Base-by-base conservation (phyloP, 2,797 vertebrate species). In the Taeniopygia guttata region DNA sequence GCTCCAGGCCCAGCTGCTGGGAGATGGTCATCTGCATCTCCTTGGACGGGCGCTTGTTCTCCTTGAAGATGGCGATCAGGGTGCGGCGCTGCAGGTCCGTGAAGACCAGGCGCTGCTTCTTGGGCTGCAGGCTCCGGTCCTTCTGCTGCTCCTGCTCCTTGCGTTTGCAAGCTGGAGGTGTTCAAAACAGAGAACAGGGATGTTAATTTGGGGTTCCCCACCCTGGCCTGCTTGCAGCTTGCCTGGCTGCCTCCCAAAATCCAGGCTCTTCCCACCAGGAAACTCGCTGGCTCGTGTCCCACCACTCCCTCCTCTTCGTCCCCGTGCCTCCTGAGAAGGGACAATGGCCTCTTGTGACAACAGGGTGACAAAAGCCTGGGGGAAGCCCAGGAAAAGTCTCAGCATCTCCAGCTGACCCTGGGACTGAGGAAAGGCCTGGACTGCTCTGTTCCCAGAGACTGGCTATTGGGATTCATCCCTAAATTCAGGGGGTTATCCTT, bases 1-100 rank as follows among this genome's bases (percentile, higher is more conserved):
- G 99, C 98, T 99, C 99, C 97, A 99, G 96, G 95, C 99, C 99
- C 42, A 99, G 98, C 97, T 99, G 99, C 97, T 99, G 99, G 1
- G 99, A 99, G 97, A 99, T 99, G 98, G 99, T 99, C 94, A 99
- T 98, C 98, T 99, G 99, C 99, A 99, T 99, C 96, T 99, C 99
- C 84, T 99, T 99, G 95, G 99, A 99, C 4, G 99, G 99, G 38
- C 99, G 98, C 98, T 99, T 99, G 97, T 99, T 99, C 98, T 99
- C 99, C 97, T 99, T 99, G 98, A 99, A 99, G 98, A 99, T 99
- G 97, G 99, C 99, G 27, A 99, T 99, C 95, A 99, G 98, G 42
- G 99, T 99, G 97, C 99, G 99, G 25, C 99, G 98, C 97, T 99
- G 99, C 97, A 99, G 98, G 98, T 99, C 99, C 8, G 99, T 99